A percentile compares a stretch with the other conserved stretches of the same genome.
These are phyloP conservation scores for Heliconius hortense DNA, from an alignment of 2,888 invertebrate species.

Conservation along the genomic window DNA sequence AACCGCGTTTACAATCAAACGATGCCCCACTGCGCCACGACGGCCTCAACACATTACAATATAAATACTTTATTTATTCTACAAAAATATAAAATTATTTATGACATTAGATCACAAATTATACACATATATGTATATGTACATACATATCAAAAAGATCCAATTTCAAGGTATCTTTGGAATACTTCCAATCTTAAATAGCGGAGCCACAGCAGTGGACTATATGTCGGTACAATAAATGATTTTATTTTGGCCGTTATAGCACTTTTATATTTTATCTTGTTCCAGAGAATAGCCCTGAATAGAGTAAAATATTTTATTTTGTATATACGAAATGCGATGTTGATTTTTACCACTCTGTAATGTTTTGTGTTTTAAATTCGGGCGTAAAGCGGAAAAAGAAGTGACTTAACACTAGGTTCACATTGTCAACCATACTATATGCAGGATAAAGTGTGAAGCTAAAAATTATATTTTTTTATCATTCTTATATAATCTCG, in stretches of 20 bases:
- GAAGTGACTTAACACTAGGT: no score
- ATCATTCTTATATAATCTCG: no score
- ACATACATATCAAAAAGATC: constrained; percentile 18
- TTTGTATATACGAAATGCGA: no score
- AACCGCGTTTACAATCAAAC: background rate
- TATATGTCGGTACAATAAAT: constrained; percentile 2
- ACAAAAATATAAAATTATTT: background rate
- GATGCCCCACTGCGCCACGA: background rate
- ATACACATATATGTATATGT: background rate
- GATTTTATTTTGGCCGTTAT: background rate
- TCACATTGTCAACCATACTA: no score
- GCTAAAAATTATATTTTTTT: no score
- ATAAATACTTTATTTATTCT: background rate
- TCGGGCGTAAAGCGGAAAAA: no score
- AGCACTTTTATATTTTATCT: background rate
- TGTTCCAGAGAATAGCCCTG: background rate
- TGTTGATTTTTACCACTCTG: no score
- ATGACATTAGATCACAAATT: background rate
- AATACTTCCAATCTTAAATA: constrained; percentile 27
- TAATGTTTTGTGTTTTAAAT: no score
- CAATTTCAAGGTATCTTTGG: constrained; percentile 23
- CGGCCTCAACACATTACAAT: background rate
- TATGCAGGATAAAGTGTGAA: no score
- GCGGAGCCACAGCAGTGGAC: background rate
- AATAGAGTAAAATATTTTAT: no score